These are phyloP conservation scores for pig (Sus scrofa) DNA, from an alignment of 2,113 vertebrate species.

Conservation along the genomic window T2T-Sscrofa CM000817.6:171849501-171850000, in stretches of 20 bases:
- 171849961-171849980: not conserved
- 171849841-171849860: constrained; percentile 99
- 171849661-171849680: not conserved
- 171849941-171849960: constrained; percentile 12
- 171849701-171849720: too few relatives aligned
- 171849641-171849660: not conserved
- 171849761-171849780: not conserved
- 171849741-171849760: not conserved
- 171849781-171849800: constrained; percentile 88
- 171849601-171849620: constrained; percentile 1
- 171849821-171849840: constrained; percentile 98
- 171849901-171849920: constrained; percentile 99
- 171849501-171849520: not conserved
- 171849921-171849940: constrained; percentile 92
- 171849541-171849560: not conserved
- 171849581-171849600: not conserved
- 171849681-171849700: not conserved
- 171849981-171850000: not conserved
- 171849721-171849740: not conserved
- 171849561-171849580: not conserved
- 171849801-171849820: constrained; percentile 97
- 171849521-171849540: not conserved
- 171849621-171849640: not conserved
- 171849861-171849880: constrained; percentile 96
- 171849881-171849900: constrained; percentile 98